Evolutionary conservation across 2,113 vertebrate genomes (phyloP).

Genomic region (Montifringilla adamsi): DNA sequence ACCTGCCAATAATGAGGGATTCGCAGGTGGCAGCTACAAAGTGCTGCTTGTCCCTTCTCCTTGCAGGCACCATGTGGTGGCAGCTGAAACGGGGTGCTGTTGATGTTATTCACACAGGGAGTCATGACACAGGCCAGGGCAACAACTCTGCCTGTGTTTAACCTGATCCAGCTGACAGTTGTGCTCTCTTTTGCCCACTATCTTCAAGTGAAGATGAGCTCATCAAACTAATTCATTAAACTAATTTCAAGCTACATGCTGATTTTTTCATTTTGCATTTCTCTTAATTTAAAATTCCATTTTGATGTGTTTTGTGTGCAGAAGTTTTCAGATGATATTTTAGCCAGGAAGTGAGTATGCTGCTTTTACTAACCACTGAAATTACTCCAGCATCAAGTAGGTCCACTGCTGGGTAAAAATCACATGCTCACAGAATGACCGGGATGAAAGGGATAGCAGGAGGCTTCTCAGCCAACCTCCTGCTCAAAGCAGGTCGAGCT

Average conservation of each 20-base stretch:
- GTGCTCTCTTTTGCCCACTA: background rate
- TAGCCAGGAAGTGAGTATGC: background rate
- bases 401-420: background rate
- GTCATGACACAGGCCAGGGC: conserved; percentile 10
- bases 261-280: background rate
- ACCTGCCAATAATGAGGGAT: conserved; percentile 74
- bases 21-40: conserved; percentile 70
- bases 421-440: background rate
- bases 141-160: conserved; percentile 10
- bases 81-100: background rate
- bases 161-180: background rate
- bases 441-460: background rate
- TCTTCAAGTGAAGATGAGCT: background rate
- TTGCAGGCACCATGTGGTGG: conserved; percentile 54
- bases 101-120: background rate
- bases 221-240: background rate
- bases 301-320: background rate
- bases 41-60: conserved; percentile 4
- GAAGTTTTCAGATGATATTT: background rate
- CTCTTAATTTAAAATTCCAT: background rate
- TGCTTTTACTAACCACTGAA: background rate
- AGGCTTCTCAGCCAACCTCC: background rate
- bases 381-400: background rate
- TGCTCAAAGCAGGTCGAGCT: background rate
- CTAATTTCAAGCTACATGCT: background rate